A percentile compares a stretch with the other conserved stretches of the same genome.
Evolutionary conservation across 1,140 invertebrate species (phyloP).

Genomic region (Dendroctonus valens): DNA sequence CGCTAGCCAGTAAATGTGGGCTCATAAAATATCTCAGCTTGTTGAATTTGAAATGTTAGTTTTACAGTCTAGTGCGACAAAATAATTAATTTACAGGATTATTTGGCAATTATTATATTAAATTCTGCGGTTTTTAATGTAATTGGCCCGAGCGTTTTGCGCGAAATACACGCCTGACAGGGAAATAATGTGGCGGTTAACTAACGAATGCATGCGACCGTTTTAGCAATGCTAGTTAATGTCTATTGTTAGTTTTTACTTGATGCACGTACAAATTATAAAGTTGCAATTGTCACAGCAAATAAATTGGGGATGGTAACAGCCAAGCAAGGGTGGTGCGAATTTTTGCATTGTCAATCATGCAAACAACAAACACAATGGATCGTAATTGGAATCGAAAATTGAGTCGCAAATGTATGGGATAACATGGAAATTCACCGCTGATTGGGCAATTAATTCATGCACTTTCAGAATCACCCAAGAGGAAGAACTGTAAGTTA

Average conservation of each 20-base stretch:
- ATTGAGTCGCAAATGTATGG: too few relatives aligned
- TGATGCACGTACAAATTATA: too few relatives aligned
- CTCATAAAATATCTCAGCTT: neutral
- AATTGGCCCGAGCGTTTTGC: neutral
- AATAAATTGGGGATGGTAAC: neutral
- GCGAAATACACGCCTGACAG: constrained; percentile 10
- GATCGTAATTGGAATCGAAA: neutral
- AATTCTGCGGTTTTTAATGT: constrained; percentile 16
- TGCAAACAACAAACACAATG: neutral
- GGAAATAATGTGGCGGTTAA: constrained; percentile 4
- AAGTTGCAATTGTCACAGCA: too few relatives aligned
- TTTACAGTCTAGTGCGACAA: constrained; percentile 1
- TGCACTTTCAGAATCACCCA: neutral
- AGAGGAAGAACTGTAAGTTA: constrained; percentile 7
- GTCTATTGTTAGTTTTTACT: constrained; percentile 7
- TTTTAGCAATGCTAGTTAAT: neutral
- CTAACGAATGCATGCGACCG: neutral
- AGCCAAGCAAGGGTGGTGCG: neutral
- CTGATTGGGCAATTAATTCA: constrained; percentile 6
- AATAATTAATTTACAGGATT: constrained; percentile 14
- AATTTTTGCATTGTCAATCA: neutral
- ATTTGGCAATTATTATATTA: constrained; percentile 17
- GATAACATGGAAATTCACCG: neutral
- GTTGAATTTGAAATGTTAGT: constrained; percentile 13
- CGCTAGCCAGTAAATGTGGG: too few relatives aligned